Conservation (phyloP, 2,888 invertebrate genomes). For the Chrysotoxum bicinctum region DNA sequence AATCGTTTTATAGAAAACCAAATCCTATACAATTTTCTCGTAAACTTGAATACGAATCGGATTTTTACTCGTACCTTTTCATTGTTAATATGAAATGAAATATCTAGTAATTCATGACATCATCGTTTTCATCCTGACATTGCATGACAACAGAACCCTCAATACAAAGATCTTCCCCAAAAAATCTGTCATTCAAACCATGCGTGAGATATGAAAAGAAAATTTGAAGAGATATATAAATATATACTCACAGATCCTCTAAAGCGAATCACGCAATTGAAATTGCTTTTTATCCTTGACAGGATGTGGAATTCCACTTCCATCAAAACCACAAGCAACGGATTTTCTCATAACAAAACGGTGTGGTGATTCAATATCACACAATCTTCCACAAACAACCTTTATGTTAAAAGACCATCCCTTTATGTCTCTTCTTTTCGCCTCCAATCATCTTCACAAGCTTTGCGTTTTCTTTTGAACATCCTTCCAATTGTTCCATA, state of each 20-base stretch:
- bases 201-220: conserved; percentile 35
- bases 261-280: conserved; percentile 32
- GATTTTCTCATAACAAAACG: conserved; percentile 5
- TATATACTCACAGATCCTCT: neutral
- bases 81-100: neutral
- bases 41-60: conserved; percentile 3
- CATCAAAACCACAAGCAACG: neutral
- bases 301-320: neutral
- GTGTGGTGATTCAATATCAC: conserved; percentile 8
- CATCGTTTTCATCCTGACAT: conserved; percentile 11
- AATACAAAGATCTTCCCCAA: neutral
- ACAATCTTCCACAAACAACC: conserved; percentile 15
- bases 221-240: neutral
- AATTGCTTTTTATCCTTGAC: conserved; percentile 24
- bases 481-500: conserved; percentile 3
- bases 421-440: neutral
- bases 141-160: conserved; percentile 5
- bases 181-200: conserved; percentile 28
- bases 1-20: neutral
- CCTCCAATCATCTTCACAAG: conserved; percentile 13
- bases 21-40: neutral
- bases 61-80: neutral
- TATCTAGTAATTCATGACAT: conserved; percentile 21
- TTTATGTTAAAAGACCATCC: conserved; percentile 7
- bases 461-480: conserved; percentile 6